Evolutionary conservation across 2,797 vertebrate genomes (phyloP).

Genomic region (Coccyzus lansbergi): DNA sequence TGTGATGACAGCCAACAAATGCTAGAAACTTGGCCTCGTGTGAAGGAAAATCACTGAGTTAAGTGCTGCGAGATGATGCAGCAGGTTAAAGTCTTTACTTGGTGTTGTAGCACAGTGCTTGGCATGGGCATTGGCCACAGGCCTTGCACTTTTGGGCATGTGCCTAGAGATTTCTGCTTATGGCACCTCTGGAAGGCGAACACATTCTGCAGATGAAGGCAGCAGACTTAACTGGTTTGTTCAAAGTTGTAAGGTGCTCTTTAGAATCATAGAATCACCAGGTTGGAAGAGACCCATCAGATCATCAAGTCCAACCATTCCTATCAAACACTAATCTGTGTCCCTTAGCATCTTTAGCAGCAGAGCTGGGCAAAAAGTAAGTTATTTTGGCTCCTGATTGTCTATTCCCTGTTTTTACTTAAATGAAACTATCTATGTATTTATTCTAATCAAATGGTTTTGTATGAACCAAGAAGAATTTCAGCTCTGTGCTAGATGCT

Average conservation of each 20-base stretch:
- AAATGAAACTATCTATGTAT: too few species aligned
- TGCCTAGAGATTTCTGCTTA: not conserved
- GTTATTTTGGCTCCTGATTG: not conserved
- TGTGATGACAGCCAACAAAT: not conserved
- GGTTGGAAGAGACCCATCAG: too few species aligned
- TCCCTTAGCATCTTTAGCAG: too few species aligned
- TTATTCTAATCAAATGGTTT: not conserved
- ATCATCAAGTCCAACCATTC: too few species aligned
- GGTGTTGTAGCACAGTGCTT: not conserved
- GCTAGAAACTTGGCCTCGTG: not conserved
- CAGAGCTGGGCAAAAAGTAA: not conserved
- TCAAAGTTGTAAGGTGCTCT: not conserved
- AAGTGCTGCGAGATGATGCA: fast-evolving
- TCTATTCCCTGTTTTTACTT: too few species aligned
- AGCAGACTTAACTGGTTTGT: not conserved
- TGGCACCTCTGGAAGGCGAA: not conserved
- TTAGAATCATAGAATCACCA: too few species aligned
- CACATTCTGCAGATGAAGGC: not conserved
- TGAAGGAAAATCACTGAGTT: not conserved
- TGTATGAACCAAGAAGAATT: not conserved
- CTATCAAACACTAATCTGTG: too few species aligned
- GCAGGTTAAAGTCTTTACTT: too few species aligned
- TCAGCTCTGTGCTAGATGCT: not conserved
- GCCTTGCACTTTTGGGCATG: not conserved
- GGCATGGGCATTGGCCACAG: not conserved